Percentiles rank a stretch among this genome's conserved stretches.
Evolutionary conservation across 1,140 invertebrate genomes (phyloP).

Genomic region (Euglossa dilemma): DNA sequence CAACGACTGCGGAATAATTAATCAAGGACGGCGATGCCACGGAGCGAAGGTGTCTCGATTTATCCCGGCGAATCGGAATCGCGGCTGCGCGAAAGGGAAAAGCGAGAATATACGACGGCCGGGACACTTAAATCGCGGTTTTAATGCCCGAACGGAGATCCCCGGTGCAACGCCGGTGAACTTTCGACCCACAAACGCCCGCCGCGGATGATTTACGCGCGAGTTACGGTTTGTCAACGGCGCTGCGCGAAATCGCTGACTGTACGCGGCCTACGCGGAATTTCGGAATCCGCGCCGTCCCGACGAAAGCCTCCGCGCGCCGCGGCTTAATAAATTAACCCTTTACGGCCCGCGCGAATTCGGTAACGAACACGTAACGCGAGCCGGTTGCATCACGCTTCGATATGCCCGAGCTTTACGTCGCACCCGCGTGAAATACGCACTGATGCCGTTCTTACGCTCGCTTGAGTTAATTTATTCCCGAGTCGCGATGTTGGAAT

Average conservation of each 20-base stretch:
- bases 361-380: not conserved
- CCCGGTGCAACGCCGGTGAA: not conserved
- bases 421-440: not conserved
- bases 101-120: not conserved
- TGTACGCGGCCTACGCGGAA: not conserved
- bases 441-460: not conserved
- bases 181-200: conserved; percentile 45
- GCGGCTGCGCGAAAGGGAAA: not conserved
- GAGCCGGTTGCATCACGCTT: not conserved
- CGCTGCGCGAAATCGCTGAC: not conserved
- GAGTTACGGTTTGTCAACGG: conserved; percentile 19
- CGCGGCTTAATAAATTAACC: conserved; percentile 26
- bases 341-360: conserved; percentile 13
- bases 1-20: not conserved
- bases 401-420: not conserved
- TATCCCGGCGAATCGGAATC: not conserved
- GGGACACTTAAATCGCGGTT: conserved; percentile 14
- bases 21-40: not conserved
- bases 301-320: not conserved
- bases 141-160: not conserved
- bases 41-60: not conserved
- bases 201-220: conserved; percentile 5
- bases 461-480: not conserved
- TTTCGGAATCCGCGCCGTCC: not conserved
- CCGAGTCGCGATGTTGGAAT: not conserved